These are phyloP conservation scores for Okamejei kenojei DNA, from an alignment of 2,797 vertebrate species.

Conservation along the genomic window DNA sequence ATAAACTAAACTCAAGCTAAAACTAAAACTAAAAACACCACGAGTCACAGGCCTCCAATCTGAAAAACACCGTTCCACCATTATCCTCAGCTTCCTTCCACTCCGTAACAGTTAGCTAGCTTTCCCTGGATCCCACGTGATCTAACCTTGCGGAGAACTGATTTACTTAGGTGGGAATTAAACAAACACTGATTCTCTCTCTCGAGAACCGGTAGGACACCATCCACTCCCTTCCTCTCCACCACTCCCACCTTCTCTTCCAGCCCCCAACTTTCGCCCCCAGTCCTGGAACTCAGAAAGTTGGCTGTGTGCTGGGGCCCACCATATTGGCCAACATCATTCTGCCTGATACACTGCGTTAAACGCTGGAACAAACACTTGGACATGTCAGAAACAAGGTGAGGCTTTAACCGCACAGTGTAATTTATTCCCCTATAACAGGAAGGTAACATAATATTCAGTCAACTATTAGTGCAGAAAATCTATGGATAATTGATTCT, in stretches of 20 bases:
- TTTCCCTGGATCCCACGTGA: no score
- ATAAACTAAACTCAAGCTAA: no score
- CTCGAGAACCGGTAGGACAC: neutral
- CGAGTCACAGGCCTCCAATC: no score
- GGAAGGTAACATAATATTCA: constrained; percentile 31
- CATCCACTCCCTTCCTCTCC: no score
- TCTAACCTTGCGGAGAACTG: neutral
- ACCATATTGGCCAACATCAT: neutral
- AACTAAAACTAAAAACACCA: no score
- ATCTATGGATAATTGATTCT: constrained; percentile 32
- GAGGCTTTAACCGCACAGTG: neutral
- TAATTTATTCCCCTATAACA: constrained; percentile 23
- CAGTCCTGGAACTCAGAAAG: neutral
- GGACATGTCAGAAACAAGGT: constrained; percentile 6
- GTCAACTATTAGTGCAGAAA: constrained; percentile 28
- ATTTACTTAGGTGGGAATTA: neutral
- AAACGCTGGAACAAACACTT: neutral
- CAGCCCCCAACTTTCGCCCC: no score
- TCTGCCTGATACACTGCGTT: neutral
- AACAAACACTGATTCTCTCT: neutral
- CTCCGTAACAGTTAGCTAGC: no score
- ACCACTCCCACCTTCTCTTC: no score
- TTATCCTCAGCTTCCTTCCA: no score
- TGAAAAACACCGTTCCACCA: no score
- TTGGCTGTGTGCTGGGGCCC: neutral